Evolutionary conservation across 1,140 invertebrate species (phyloP), one percentile per base, ranked within the genome.

Genomic region (Drusus annulatus): DNA sequence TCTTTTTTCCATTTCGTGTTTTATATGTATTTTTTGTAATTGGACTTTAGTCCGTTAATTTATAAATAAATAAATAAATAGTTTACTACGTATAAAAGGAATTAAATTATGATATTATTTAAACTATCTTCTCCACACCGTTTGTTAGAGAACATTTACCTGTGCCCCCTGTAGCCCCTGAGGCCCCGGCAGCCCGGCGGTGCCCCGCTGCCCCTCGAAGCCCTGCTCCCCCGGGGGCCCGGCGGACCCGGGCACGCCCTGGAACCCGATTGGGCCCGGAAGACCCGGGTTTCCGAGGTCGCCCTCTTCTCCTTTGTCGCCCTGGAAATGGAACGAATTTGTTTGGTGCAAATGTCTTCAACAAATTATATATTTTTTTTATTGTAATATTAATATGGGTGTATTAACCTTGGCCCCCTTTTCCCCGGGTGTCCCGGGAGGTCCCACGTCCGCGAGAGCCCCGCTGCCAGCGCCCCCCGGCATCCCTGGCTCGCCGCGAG

Each of bases 251-350:
- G 76, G 23, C 17, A 62, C 84, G 76, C 91, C 91, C 23, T 87
- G 86, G 73, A 88, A 87, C 31, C 91, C 91, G 28, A 76, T 88
- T 84, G 62, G 85, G 84, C 36, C 91, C 89, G 0, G 87, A 84
- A 5, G 83, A 81, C 10, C 90, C 89, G 87, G 87, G 69, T 86
- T 80, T 63, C 92, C 68, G 1, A 71, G 36, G 2, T 51, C 45
- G n/a, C 68, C 68, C 10, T 51, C 68, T 0, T 50, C 31, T 10
- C 68, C 68, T 45, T 71, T 71, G 17, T 71, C 68, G 7, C 68
- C 68, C 68, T 71, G 17, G 50, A 71, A 65, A 65, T 25, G 31
- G 8, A 3, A 36, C 36, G 13, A 0, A 45, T 45, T 45, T 45
- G 7, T 45, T 45, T 2, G 2, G 5, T 28, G 25, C 25, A 28